Percentiles rank a stretch among this genome's conserved stretches.
Conservation (phyloP, 2,888 invertebrate species). For the Cataglyphis livida region DNA sequence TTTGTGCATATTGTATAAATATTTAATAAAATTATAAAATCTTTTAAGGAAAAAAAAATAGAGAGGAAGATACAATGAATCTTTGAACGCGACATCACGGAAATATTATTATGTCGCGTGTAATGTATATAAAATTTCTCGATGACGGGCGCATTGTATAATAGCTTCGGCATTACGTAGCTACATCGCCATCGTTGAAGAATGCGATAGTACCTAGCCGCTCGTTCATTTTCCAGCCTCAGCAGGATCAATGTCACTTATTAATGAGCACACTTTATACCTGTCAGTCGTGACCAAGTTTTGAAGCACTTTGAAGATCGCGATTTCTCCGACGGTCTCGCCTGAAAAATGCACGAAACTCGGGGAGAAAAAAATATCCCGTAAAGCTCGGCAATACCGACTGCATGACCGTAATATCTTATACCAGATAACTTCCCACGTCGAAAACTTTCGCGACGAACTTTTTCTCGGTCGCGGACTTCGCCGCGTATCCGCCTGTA, state of each 20-base stretch:
- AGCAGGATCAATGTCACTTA: slow-evolving; percentile 51
- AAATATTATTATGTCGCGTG: slow-evolving; percentile 14
- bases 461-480: slow-evolving; percentile 51
- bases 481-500: slow-evolving; percentile 15
- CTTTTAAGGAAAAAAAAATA: background rate
- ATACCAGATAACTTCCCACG: slow-evolving; percentile 60
- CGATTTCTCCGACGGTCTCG: slow-evolving; percentile 53
- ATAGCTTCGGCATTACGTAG: background rate
- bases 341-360: slow-evolving; percentile 62
- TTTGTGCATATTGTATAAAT: background rate
- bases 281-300: slow-evolving; percentile 52
- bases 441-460: slow-evolving; percentile 56
- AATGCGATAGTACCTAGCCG: slow-evolving; percentile 22
- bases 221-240: slow-evolving; percentile 39
- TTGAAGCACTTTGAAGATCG: slow-evolving; percentile 56
- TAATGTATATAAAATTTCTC: slow-evolving; percentile 29
- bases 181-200: slow-evolving; percentile 18
- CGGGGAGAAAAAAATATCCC: slow-evolving; percentile 54
- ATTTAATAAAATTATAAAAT: background rate
- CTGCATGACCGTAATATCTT: slow-evolving; percentile 61
- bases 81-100: background rate
- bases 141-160: background rate
- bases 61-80: background rate
- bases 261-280: slow-evolving; percentile 53
- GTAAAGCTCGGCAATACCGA: slow-evolving; percentile 54